phyloP scores from a whole-genome alignment of 2,888 invertebrate genomes.

The Liopterus haemorrhoidalis region DNA sequence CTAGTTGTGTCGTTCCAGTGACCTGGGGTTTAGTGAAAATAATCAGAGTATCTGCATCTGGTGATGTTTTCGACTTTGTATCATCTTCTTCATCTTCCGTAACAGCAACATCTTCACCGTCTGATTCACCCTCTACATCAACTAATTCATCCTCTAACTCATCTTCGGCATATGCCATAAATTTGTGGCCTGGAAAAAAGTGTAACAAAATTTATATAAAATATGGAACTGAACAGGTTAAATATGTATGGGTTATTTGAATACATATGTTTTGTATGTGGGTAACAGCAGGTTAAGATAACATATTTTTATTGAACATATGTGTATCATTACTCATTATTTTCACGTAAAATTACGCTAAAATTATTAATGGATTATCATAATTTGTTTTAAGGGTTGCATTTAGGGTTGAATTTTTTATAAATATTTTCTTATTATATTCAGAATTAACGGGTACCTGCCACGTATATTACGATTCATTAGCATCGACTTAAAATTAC shows the following conservation, averaged over 20 bases:
- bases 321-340: neutral
- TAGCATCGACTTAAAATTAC: slow-evolving; percentile 15
- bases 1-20: slow-evolving; percentile 59
- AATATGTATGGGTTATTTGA: neutral
- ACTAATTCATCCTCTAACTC: slow-evolving; percentile 63
- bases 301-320: neutral
- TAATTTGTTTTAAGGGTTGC: too few species aligned
- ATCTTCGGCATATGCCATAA: slow-evolving; percentile 57
- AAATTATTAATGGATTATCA: slow-evolving; percentile 8
- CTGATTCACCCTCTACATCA: slow-evolving; percentile 61
- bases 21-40: slow-evolving; percentile 77
- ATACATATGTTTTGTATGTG: neutral
- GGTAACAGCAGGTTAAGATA: neutral
- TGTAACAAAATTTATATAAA: slow-evolving; percentile 15
- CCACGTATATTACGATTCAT: slow-evolving; percentile 47
- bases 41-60: slow-evolving; percentile 86
- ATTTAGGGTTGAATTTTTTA: too few species aligned
- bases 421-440: too few species aligned
- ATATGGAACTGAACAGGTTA: slow-evolving; percentile 17
- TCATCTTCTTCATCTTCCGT: slow-evolving; percentile 60
- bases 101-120: slow-evolving; percentile 53
- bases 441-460: too few species aligned
- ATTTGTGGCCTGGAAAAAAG: slow-evolving; percentile 45
- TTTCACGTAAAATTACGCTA: neutral
- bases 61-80: slow-evolving; percentile 67